phyloP scores from a whole-genome alignment of 2,888 invertebrate species.

The Calameuta filiformis region DNA sequence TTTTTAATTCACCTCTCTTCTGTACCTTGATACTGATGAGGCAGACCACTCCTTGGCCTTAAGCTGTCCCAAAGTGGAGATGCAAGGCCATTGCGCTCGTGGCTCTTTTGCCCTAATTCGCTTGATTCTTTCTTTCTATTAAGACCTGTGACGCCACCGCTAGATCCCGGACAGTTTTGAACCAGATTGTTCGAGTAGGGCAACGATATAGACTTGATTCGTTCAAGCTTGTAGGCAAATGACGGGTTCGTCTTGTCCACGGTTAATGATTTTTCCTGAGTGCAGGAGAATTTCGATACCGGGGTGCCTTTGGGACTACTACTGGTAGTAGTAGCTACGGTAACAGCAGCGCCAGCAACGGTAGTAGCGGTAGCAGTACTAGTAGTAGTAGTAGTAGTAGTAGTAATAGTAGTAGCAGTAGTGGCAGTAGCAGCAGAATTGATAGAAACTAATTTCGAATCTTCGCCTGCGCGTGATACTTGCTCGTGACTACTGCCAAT shows the following conservation, averaged over 20 bases:
- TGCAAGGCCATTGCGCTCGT: conserved; percentile 49
- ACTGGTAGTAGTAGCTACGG: conserved; percentile 1
- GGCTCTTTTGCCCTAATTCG: conserved; percentile 38
- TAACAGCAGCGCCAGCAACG: background rate
- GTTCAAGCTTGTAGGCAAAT: conserved; percentile 52
- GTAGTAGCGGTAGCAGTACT: background rate
- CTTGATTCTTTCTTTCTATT: conserved; percentile 42
- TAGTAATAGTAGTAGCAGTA: too few species aligned
- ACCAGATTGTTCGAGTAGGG: conserved; percentile 42
- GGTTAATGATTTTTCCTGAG: conserved; percentile 45
- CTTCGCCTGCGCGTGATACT: conserved; percentile 41
- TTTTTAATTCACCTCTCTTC: conserved; percentile 50
- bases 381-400: background rate
- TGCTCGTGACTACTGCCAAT: conserved; percentile 43
- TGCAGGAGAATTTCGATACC: conserved; percentile 22
- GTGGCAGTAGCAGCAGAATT: background rate
- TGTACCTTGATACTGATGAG: conserved; percentile 63
- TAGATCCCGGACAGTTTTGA: conserved; percentile 34
- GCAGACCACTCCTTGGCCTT: conserved; percentile 54
- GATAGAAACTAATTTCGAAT: conserved; percentile 34
- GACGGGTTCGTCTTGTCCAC: conserved; percentile 36
- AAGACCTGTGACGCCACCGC: conserved; percentile 19
- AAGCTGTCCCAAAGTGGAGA: conserved; percentile 57
- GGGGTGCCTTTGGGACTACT: conserved; percentile 35
- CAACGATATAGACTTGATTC: conserved; percentile 52